Percentiles rank a stretch among this genome's conserved stretches.
These are phyloP conservation scores for Myotis yumanensis DNA, from an alignment of 2,113 vertebrate species.

Conservation along the genomic window DNA sequence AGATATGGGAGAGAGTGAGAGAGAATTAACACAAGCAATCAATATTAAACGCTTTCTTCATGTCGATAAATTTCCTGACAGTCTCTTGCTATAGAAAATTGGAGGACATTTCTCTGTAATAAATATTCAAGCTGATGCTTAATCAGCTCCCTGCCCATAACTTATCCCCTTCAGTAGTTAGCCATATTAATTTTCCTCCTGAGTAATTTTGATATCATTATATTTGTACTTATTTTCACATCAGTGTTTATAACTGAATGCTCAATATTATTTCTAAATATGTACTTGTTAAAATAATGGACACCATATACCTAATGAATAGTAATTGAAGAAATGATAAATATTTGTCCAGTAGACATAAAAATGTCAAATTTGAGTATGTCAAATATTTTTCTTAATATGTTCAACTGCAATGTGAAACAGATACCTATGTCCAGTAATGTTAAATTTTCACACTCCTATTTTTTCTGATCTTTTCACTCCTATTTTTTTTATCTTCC, in stretches of 20 bases:
- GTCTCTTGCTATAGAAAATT: background rate
- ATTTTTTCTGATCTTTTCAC: background rate
- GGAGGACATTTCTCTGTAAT: background rate
- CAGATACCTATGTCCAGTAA: background rate
- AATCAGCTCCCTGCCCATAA: background rate
- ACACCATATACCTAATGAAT: background rate
- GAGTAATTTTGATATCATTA: constrained; percentile 29
- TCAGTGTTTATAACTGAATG: constrained; percentile 33
- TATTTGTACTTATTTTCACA: constrained; percentile 18
- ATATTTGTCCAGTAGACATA: background rate
- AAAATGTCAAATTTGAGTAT: background rate
- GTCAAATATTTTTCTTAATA: background rate
- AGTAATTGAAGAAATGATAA: constrained; percentile 22
- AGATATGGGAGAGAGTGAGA: background rate
- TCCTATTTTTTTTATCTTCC: background rate
- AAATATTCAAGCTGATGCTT: background rate
- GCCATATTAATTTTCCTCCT: constrained; percentile 52
- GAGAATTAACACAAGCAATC: background rate
- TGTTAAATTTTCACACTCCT: background rate
- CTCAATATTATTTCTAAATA: background rate
- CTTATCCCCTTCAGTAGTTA: background rate
- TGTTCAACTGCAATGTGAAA: background rate
- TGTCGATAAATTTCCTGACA: background rate
- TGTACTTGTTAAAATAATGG: constrained; percentile 42
- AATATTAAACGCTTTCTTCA: background rate